These are phyloP conservation scores for Nipponia nippon DNA, from an alignment of 2,113 vertebrate genomes.

Conservation along the genomic window DNA sequence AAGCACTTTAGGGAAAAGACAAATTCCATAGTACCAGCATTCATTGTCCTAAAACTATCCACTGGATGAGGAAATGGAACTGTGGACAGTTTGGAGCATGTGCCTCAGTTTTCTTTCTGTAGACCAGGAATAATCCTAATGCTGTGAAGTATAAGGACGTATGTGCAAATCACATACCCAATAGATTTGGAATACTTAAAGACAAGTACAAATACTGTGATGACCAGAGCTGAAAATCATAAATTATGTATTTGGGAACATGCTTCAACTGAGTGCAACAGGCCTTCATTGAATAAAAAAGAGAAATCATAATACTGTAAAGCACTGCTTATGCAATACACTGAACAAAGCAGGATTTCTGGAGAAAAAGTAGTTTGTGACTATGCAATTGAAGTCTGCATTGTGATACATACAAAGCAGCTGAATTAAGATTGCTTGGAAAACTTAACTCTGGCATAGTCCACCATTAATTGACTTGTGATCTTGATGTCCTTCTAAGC, in stretches of 20 bases:
- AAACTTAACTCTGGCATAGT: not conserved
- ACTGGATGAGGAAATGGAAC: not conserved
- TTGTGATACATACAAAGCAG: not conserved
- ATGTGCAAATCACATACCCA: not conserved
- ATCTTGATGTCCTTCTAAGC: not conserved
- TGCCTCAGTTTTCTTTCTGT: not conserved
- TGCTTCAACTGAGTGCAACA: not conserved
- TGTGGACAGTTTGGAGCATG: not conserved
- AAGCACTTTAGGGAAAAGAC: not conserved
- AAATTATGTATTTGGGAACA: not conserved
- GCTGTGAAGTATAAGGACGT: not conserved
- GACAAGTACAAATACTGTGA: not conserved
- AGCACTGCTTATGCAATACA: not conserved
- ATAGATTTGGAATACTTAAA: not conserved
- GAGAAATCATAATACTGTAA: not conserved
- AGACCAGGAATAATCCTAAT: not conserved
- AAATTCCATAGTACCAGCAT: not conserved
- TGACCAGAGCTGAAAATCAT: not conserved
- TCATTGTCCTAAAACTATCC: not conserved
- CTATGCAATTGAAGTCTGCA: not conserved
- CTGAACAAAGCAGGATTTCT: not conserved
- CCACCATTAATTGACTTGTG: not conserved
- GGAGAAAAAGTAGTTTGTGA: not conserved
- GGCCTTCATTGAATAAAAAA: not conserved
- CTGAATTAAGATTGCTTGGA: not conserved